A percentile compares a stretch with the other conserved stretches of the same genome.
phyloP scores from a whole-genome alignment of 1,140 invertebrate species.

The Potamilus streckersoni region DNA sequence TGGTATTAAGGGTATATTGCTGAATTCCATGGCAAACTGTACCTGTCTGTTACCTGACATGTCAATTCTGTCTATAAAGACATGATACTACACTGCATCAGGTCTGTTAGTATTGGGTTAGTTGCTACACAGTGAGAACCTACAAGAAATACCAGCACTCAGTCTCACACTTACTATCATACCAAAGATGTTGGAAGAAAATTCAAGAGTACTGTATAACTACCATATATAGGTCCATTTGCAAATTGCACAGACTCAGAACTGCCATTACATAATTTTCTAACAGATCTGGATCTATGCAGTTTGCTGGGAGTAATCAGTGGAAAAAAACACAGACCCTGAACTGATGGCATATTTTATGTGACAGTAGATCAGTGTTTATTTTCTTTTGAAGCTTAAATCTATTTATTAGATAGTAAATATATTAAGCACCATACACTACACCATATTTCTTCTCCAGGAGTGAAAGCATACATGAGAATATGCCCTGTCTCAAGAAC shows the following conservation, averaged over 20 bases:
- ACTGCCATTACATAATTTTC: background rate
- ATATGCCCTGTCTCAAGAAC: no score
- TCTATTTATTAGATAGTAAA: no score
- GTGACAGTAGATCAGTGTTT: no score
- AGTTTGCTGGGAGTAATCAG: background rate
- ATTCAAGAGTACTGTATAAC: background rate
- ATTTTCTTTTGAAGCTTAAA: no score
- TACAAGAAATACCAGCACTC: slow-evolving; percentile 1
- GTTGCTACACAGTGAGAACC: slow-evolving; percentile 7
- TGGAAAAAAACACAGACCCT: background rate
- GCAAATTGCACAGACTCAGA: background rate
- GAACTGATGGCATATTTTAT: no score
- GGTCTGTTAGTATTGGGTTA: slow-evolving; percentile 1
- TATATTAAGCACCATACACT: no score
- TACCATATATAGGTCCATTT: background rate
- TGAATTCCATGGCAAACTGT: no score
- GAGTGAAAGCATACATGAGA: no score
- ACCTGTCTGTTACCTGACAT: no score
- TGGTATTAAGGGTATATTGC: no score
- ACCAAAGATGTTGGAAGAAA: background rate
- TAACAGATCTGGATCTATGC: background rate
- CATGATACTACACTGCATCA: slow-evolving; percentile 27
- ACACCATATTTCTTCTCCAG: no score
- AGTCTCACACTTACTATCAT: background rate
- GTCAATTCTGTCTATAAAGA: slow-evolving; percentile 9